Conservation (phyloP, 2,797 vertebrate species). For the Phalanger gymnotis region DNA sequence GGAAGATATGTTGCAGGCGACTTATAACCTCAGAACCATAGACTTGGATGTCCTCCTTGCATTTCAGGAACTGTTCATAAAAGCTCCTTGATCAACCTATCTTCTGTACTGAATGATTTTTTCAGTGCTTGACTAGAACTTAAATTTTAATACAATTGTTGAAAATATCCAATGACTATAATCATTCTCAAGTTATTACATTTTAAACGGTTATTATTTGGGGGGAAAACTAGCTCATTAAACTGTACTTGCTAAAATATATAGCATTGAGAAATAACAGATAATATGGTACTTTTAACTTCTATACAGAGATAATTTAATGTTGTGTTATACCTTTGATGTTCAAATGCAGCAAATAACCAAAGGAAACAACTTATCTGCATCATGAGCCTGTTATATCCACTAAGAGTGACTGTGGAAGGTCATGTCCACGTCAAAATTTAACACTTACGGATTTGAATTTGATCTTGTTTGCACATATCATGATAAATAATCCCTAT, state of each 20-base stretch:
- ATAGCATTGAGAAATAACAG: neutral
- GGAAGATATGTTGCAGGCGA: neutral
- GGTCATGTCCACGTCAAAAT: neutral
- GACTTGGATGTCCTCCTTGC: neutral
- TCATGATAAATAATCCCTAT: neutral
- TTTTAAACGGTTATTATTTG: neutral
- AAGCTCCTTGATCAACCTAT: neutral
- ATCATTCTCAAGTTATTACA: neutral
- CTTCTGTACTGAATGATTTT: neutral
- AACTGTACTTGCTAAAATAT: neutral
- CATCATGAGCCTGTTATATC: neutral
- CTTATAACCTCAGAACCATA: neutral
- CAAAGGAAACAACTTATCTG: neutral
- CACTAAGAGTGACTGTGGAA: neutral
- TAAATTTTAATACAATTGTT: neutral
- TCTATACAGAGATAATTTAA: neutral
- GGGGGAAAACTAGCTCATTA: neutral
- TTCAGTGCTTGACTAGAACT: neutral
- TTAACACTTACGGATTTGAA: neutral
- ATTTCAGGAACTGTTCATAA: neutral
- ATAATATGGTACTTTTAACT: neutral
- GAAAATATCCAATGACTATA: neutral
- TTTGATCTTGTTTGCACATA: neutral
- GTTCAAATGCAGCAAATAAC: neutral
- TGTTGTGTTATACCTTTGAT: neutral